A percentile compares a stretch with the other conserved stretches of the same genome.
phyloP scores from a whole-genome alignment of 2,888 invertebrate species.

The Axea sp. region DNA sequence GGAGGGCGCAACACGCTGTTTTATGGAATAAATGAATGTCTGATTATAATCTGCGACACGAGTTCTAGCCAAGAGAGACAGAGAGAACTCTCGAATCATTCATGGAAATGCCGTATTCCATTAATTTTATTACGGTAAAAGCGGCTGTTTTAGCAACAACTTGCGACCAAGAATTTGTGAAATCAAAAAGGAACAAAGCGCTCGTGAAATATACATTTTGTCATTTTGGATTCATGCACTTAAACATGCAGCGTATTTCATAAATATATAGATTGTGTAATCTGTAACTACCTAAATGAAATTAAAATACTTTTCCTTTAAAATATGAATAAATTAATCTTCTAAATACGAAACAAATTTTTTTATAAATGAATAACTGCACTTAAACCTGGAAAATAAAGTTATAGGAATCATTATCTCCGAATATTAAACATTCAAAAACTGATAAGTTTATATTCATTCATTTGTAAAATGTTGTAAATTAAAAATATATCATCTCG shows the following conservation, averaged over 20 bases:
- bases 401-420: too few relatives aligned
- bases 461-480: too few relatives aligned
- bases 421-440: too few relatives aligned
- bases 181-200: conserved; percentile 26
- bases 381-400: too few relatives aligned
- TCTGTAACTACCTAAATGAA: too few relatives aligned
- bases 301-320: background rate
- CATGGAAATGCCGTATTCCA: conserved; percentile 39
- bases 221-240: conserved; percentile 34
- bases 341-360: too few relatives aligned
- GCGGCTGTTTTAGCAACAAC: conserved; percentile 28
- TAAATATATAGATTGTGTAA: conserved; percentile 6
- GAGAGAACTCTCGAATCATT: conserved; percentile 29
- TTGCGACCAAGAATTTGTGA: conserved; percentile 14
- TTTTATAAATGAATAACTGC: too few relatives aligned
- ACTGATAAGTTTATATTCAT: too few relatives aligned
- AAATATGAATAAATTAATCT: too few relatives aligned
- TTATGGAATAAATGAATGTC: conserved; percentile 58
- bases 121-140: conserved; percentile 36
- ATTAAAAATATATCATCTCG: too few relatives aligned
- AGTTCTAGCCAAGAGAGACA: conserved; percentile 37
- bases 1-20: conserved; percentile 37
- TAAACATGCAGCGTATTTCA: conserved; percentile 15
- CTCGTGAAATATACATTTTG: conserved; percentile 37
- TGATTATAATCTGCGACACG: conserved; percentile 63